Conservation (phyloP, 1,140 invertebrate species). For the Olivierus martensii region DNA sequence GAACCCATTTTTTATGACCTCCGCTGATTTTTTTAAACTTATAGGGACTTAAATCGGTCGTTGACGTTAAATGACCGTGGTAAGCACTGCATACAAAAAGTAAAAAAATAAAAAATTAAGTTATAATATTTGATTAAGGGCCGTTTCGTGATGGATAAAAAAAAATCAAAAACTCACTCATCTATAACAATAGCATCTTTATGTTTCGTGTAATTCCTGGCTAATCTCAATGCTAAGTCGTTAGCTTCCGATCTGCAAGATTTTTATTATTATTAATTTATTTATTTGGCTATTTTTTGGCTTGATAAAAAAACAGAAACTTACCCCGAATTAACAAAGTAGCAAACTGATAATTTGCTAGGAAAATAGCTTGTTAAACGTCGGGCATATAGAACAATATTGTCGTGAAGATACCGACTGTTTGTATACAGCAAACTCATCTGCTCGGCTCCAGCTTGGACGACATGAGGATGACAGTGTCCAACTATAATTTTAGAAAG, state of each 20-base stretch:
- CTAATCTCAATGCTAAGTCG: conserved; percentile 84
- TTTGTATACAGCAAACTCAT: conserved; percentile 85
- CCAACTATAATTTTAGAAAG: conserved; percentile 54
- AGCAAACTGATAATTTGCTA: conserved; percentile 62
- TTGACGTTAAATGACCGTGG: conserved; percentile 88
- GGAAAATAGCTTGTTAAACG: conserved; percentile 63
- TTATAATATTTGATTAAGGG: not conserved
- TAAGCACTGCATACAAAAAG: conserved; percentile 90
- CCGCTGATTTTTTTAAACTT: conserved; percentile 69
- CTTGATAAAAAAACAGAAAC: conserved; percentile 10
- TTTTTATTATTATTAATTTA: too few species aligned
- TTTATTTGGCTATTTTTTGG: too few species aligned
- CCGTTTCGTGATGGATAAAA: too few species aligned
- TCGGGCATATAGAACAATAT: conserved; percentile 79
- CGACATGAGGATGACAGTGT: conserved; percentile 89
- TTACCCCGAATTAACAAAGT: conserved; percentile 86
- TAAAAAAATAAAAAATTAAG: conserved; percentile 2
- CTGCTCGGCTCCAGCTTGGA: conserved; percentile 71
- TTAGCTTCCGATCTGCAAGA: conserved; percentile 95
- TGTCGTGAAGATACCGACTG: conserved; percentile 88
- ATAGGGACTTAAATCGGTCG: conserved; percentile 95
- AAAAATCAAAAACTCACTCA: conserved; percentile 57
- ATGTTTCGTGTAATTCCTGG: conserved; percentile 70
- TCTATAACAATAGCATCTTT: conserved; percentile 85
- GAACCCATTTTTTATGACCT: conserved; percentile 67